phyloP scores from a whole-genome alignment of 2,113 vertebrate genomes.

The Zonotrichia leucophrys region DNA sequence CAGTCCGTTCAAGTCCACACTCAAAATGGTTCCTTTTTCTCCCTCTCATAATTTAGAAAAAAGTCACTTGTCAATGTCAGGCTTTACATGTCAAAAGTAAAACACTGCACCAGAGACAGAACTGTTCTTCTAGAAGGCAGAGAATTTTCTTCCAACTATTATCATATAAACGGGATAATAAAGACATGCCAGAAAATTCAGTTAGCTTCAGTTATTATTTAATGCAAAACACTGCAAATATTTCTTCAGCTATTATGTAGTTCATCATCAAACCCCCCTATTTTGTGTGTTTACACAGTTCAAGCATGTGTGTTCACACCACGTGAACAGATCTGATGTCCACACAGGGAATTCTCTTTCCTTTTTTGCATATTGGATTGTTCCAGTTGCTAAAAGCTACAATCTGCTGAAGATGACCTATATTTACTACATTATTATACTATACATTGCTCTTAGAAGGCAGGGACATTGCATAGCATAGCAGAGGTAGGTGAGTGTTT shows the following conservation, averaged over 20 bases:
- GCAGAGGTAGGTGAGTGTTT: neutral
- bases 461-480: neutral
- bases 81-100: neutral
- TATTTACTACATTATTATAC: slow-evolving; percentile 7
- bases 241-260: neutral
- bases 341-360: neutral
- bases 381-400: slow-evolving; percentile 3
- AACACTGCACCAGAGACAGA: neutral
- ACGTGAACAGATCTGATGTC: neutral
- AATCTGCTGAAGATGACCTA: neutral
- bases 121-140: neutral
- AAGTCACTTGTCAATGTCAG: neutral
- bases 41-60: neutral
- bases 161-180: neutral
- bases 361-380: neutral
- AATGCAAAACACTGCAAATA: neutral
- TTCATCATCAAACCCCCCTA: neutral
- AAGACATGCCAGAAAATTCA: neutral
- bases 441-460: neutral
- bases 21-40: neutral
- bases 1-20: neutral
- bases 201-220: neutral
- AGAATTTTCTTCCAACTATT: neutral
- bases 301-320: neutral
- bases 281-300: neutral